A percentile compares a stretch with the other conserved stretches of the same genome.
Conservation (phyloP, 2,797 vertebrate genomes). For the Limnodromus scolopaceus region DNA sequence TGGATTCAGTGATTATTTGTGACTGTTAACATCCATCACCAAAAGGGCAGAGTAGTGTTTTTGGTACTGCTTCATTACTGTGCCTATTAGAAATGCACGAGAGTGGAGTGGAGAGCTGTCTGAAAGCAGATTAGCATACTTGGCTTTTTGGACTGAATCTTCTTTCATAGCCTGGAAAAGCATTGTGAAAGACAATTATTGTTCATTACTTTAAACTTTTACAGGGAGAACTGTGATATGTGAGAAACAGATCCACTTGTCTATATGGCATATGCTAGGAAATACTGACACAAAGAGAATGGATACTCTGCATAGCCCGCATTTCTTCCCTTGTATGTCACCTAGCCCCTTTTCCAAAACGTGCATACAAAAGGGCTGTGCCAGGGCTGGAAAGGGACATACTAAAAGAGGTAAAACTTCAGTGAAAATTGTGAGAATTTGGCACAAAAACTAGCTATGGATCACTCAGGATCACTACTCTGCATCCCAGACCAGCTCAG, state of each 20-base stretch:
- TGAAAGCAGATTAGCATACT: neutral
- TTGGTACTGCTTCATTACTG: neutral
- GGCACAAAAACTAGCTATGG: neutral
- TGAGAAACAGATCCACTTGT: neutral
- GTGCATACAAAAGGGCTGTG: neutral
- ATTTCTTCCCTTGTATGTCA: neutral
- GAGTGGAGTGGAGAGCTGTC: neutral
- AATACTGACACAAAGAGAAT: neutral
- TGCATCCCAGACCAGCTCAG: neutral
- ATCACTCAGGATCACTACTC: neutral
- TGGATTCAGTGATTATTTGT: neutral
- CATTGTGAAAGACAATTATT: neutral
- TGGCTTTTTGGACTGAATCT: neutral
- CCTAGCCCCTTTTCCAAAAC: neutral
- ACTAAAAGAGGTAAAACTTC: neutral
- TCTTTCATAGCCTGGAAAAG: neutral
- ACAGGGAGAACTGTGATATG: neutral
- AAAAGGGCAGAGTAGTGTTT: slow-evolving; percentile 5
- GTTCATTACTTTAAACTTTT: neutral
- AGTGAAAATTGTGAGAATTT: neutral
- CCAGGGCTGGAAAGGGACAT: neutral
- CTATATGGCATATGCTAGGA: neutral
- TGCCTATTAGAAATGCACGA: neutral
- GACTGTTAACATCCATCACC: neutral
- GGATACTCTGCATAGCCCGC: neutral